Evolutionary conservation across 53 echinoderm and acorn worm genomes (phyloP).

Genomic region (Antedon mediterranea): DNA sequence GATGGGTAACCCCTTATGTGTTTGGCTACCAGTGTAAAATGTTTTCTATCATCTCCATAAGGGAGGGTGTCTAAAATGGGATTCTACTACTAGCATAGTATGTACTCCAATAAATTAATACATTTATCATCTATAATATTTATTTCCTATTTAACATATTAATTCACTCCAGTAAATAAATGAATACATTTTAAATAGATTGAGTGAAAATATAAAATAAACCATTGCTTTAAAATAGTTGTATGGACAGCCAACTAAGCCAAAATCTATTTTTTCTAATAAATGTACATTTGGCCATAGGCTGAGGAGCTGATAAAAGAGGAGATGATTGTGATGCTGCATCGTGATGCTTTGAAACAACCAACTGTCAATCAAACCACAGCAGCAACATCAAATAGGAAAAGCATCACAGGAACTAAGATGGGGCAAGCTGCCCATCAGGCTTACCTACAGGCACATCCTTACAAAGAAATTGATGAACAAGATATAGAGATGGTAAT

Average conservation of each 20-base stretch:
- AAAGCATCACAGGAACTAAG: slow-evolving; percentile 13
- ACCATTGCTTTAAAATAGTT: not conserved
- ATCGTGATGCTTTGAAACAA: slow-evolving; percentile 63
- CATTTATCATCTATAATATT: too few relatives aligned
- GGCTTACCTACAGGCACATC: slow-evolving; percentile 52
- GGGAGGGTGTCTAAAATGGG: too few relatives aligned
- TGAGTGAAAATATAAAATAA: too few relatives aligned
- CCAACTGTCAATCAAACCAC: slow-evolving; percentile 28
- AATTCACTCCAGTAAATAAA: not conserved
- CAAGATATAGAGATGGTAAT: slow-evolving; percentile 43
- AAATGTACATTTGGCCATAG: slow-evolving; percentile 15
- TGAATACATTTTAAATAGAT: too few relatives aligned
- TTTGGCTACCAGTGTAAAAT: too few relatives aligned
- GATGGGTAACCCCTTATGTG: too few relatives aligned
- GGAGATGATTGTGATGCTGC: slow-evolving; percentile 89
- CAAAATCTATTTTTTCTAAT: slow-evolving; percentile 2
- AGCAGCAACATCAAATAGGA: not conserved
- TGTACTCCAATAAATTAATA: too few relatives aligned
- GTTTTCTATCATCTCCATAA: too few relatives aligned
- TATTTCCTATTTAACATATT: too few relatives aligned
- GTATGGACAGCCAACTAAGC: not conserved
- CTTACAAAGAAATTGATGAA: slow-evolving; percentile 33
- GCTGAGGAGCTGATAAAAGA: slow-evolving; percentile 92
- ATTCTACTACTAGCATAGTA: too few relatives aligned
- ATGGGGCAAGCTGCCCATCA: slow-evolving; percentile 39